Evolutionary conservation across 53 echinoderm and acorn worm genomes (phyloP).

Genomic region (Glandiceps talaboti): DNA sequence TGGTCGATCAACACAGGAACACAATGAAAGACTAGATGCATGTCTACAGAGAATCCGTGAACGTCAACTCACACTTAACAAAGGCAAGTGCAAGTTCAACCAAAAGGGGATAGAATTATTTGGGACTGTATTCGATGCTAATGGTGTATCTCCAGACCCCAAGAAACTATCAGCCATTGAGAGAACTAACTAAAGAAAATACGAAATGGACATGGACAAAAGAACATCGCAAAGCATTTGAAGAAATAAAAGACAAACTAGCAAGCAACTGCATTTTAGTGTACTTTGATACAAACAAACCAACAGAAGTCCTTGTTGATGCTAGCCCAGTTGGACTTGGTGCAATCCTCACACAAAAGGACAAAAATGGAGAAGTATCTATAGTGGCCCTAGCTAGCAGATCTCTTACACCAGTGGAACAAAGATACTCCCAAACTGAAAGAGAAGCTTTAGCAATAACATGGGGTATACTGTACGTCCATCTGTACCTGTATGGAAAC

Average conservation of each 20-base stretch:
- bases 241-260: neutral
- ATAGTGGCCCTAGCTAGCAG: constrained; percentile 27
- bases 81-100: neutral
- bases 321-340: constrained; percentile 44
- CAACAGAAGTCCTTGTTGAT: constrained; percentile 38
- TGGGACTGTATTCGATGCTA: neutral
- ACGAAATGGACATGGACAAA: neutral
- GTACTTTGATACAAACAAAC: constrained; percentile 27
- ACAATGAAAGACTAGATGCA: neutral
- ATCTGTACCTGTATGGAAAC: constrained; percentile 36
- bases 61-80: too few species aligned
- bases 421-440: constrained; percentile 50
- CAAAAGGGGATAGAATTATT: neutral
- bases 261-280: constrained; percentile 25
- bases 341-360: too few species aligned
- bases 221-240: neutral
- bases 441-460: constrained; percentile 39
- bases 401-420: constrained; percentile 32
- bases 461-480: constrained; percentile 36
- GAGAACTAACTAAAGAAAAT: neutral
- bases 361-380: constrained; percentile 33
- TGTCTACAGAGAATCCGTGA: too few species aligned
- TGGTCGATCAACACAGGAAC: neutral
- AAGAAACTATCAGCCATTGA: neutral
- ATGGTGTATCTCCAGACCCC: neutral